Conservation (phyloP, 2,888 invertebrate genomes). For the Sesia bembeciformis region DNA sequence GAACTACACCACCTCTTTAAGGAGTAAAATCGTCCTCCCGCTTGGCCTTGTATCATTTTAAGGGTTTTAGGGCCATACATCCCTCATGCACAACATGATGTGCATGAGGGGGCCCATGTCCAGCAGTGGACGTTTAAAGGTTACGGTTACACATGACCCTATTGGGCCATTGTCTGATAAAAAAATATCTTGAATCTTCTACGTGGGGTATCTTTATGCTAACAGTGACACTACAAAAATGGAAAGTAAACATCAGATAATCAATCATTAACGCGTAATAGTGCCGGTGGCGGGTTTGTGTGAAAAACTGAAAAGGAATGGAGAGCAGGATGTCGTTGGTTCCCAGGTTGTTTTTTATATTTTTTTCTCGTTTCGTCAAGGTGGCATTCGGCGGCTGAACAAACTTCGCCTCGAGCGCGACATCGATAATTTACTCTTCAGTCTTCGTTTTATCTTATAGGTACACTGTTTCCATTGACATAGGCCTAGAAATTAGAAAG, state of each 20-base stretch:
- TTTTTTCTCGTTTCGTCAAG: constrained; percentile 41
- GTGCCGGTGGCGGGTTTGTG: constrained; percentile 22
- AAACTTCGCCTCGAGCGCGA: constrained; percentile 58
- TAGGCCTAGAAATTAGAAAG: not conserved
- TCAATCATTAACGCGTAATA: constrained; percentile 64
- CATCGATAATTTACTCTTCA: constrained; percentile 67
- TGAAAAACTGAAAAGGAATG: constrained; percentile 50
- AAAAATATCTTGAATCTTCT: no score
- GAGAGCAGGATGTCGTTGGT: constrained; percentile 48
- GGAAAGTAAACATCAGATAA: constrained; percentile 53
- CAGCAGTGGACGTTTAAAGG: no score
- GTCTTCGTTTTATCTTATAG: constrained; percentile 35
- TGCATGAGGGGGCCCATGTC: no score
- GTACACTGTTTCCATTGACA: constrained; percentile 38
- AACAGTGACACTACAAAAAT: constrained; percentile 52
- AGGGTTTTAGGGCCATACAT: no score
- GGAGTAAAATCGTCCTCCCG: no score
- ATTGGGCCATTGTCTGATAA: no score
- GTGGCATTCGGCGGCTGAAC: constrained; percentile 49
- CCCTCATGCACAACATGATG: no score
- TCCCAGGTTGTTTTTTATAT: constrained; percentile 41
- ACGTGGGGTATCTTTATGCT: constrained; percentile 10
- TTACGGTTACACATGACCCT: no score
- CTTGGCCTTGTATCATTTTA: no score
- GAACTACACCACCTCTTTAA: no score